Conservation (phyloP, 2,113 vertebrate species). For the Pseudopodoces humilis region DNA sequence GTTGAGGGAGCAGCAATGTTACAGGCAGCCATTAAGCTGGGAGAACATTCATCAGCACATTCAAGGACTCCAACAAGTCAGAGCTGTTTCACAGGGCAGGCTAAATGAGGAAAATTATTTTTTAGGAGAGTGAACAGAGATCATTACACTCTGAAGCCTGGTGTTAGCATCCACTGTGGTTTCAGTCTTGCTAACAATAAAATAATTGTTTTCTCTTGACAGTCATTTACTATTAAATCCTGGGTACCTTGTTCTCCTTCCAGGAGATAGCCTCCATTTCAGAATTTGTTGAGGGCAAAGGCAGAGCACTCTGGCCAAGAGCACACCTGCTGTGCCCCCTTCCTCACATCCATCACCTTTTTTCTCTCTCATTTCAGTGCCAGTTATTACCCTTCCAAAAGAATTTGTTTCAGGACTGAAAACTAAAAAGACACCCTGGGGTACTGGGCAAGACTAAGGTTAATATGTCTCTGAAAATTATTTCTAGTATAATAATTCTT, state of each 20-base stretch:
- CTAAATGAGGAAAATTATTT: neutral
- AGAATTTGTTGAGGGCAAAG: neutral
- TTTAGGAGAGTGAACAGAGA: neutral
- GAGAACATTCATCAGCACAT: neutral
- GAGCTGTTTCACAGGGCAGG: neutral
- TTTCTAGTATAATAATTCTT: neutral
- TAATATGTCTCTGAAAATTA: neutral
- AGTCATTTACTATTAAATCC: neutral
- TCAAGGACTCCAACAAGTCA: neutral
- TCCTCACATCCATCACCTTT: neutral
- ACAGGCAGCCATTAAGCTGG: neutral
- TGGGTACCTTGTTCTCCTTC: neutral
- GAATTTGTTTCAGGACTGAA: neutral
- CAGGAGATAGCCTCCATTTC: neutral
- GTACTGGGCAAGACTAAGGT: neutral
- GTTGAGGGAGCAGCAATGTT: neutral
- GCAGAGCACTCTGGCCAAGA: rapidly evolving
- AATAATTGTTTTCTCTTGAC: neutral
- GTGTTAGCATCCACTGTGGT: neutral
- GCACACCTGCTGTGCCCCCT: neutral
- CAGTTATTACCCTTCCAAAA: neutral
- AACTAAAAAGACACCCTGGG: neutral
- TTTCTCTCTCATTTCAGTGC: neutral
- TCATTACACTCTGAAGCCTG: neutral
- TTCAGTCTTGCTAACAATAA: neutral